These are phyloP conservation scores for Aselliscus stoliczkanus DNA, from an alignment of 2,797 vertebrate genomes.

Conservation along the genomic window DNA sequence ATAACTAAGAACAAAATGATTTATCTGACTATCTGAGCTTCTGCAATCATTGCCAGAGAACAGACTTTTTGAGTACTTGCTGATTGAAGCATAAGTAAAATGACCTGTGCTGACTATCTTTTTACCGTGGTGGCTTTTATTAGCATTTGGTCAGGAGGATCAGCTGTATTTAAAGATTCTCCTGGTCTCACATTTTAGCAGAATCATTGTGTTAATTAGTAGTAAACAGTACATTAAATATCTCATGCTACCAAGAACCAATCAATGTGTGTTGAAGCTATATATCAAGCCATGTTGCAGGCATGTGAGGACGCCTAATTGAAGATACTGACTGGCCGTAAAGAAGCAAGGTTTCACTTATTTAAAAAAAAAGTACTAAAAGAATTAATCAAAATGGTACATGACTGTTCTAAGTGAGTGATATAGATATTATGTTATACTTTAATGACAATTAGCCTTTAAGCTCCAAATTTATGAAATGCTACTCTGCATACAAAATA, in stretches of 20 bases:
- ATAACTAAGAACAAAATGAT: not conserved
- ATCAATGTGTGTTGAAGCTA: not conserved
- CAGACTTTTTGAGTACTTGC: not conserved
- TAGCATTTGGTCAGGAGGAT: not conserved
- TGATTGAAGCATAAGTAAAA: not conserved
- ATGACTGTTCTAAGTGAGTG: not conserved
- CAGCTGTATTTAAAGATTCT: not conserved
- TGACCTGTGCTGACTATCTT: not conserved
- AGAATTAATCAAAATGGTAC: not conserved
- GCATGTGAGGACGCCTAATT: not conserved
- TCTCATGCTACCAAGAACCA: not conserved
- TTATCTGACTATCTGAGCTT: not conserved
- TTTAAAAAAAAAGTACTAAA: not conserved
- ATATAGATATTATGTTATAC: not conserved
- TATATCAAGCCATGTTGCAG: not conserved
- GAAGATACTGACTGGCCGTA: not conserved
- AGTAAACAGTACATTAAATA: not conserved
- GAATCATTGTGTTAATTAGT: not conserved
- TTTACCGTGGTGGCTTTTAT: not conserved
- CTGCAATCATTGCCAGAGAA: not conserved
- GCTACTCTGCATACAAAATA: not conserved
- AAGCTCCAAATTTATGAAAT: constrained; percentile 9
- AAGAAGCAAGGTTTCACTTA: not conserved
- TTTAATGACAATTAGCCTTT: not conserved
- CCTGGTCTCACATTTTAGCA: not conserved